Conservation (phyloP, 2,888 invertebrate species). For the Platycnemis pennipes region DNA sequence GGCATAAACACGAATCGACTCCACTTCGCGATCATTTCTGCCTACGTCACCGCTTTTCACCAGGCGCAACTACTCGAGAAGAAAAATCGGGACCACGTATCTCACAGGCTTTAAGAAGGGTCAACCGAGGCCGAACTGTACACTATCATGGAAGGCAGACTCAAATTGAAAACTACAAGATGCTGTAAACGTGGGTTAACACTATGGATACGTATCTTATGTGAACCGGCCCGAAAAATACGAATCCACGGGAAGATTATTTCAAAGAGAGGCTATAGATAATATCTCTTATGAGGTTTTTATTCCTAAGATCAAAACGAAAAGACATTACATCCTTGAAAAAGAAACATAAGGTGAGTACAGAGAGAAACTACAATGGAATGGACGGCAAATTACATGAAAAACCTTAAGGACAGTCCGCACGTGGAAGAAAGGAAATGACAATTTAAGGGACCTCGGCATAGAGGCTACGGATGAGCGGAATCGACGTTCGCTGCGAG, state of each 20-base stretch:
- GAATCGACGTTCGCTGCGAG: conserved; percentile 50
- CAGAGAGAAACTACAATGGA: no score
- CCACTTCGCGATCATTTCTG: neutral
- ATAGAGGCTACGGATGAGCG: neutral
- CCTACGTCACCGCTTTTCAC: conserved; percentile 8
- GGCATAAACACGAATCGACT: neutral
- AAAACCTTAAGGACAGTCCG: neutral
- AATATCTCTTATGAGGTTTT: no score
- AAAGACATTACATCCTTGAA: no score
- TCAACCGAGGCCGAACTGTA: neutral
- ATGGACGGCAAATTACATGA: no score
- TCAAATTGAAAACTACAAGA: neutral
- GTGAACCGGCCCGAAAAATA: neutral
- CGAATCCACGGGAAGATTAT: neutral
- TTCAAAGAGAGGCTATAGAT: neutral
- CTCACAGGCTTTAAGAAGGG: neutral
- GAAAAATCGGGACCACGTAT: neutral
- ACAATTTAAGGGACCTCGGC: neutral
- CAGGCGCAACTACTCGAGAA: neutral
- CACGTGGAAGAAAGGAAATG: neutral
- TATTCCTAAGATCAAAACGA: no score
- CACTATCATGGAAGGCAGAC: neutral
- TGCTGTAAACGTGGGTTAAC: neutral
- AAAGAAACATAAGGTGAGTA: no score
- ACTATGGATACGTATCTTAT: neutral